Evolutionary conservation across 2,888 invertebrate genomes (phyloP).

Genomic region (Muscina levida): DNA sequence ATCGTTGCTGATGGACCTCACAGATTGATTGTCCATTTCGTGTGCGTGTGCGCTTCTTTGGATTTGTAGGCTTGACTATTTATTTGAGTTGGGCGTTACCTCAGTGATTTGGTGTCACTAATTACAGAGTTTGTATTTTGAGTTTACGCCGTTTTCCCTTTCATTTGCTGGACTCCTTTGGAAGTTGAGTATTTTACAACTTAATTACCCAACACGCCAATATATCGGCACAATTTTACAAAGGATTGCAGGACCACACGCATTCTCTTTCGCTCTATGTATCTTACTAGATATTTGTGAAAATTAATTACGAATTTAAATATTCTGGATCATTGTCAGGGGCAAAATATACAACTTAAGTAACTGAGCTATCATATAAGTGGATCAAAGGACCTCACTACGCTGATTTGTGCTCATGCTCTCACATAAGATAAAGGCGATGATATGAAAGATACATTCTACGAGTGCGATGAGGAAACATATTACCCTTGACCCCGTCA

Average conservation of each 20-base stretch:
- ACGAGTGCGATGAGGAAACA: too few relatives aligned
- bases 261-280: too few relatives aligned
- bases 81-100: slow-evolving; percentile 63
- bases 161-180: neutral
- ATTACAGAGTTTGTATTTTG: slow-evolving; percentile 64
- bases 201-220: slow-evolving; percentile 56
- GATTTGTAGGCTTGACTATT: neutral
- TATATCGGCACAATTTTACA: slow-evolving; percentile 27
- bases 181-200: slow-evolving; percentile 56
- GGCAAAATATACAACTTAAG: too few relatives aligned
- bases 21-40: slow-evolving; percentile 40
- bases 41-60: slow-evolving; percentile 13
- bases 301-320: too few relatives aligned
- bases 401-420: too few relatives aligned
- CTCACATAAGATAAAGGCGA: too few relatives aligned
- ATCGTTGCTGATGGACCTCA: slow-evolving; percentile 47
- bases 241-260: slow-evolving; percentile 40
- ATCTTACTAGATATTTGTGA: too few relatives aligned
- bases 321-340: too few relatives aligned
- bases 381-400: too few relatives aligned
- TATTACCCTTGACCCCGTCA: too few relatives aligned
- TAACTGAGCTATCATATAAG: too few relatives aligned
- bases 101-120: slow-evolving; percentile 69
- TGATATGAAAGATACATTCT: too few relatives aligned
- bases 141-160: slow-evolving; percentile 44